Percentiles rank a stretch among this genome's conserved stretches.
Conservation (phyloP, 2,888 invertebrate species). For the Alsophila aescularia region DNA sequence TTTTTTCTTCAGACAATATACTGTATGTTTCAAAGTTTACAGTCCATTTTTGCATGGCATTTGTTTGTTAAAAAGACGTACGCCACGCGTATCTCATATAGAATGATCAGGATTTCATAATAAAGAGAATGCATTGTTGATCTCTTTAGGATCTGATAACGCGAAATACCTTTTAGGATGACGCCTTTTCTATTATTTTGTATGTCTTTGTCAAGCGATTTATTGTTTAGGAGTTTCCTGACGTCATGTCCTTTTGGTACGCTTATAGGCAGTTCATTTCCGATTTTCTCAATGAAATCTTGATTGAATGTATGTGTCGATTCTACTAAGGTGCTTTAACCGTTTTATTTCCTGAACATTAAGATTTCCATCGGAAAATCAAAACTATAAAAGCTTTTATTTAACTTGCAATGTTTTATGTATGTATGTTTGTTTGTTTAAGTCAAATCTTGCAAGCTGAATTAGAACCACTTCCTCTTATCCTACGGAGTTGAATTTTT, state of each 20-base stretch:
- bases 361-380: no score
- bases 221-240: slow-evolving; percentile 24
- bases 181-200: slow-evolving; percentile 42
- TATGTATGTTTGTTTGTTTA: no score
- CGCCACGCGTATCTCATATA: slow-evolving; percentile 23
- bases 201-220: slow-evolving; percentile 34
- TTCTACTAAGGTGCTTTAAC: no score
- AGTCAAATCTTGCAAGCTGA: no score
- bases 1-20: neutral
- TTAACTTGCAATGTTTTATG: no score
- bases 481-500: no score
- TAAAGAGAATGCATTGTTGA: slow-evolving; percentile 40
- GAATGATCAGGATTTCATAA: slow-evolving; percentile 36
- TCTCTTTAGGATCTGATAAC: slow-evolving; percentile 47
- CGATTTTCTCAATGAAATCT: slow-evolving; percentile 3
- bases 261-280: slow-evolving; percentile 3
- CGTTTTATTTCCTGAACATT: no score
- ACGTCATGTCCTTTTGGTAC: slow-evolving; percentile 6
- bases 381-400: no score
- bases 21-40: neutral
- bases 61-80: neutral
- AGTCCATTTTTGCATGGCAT: slow-evolving; percentile 1
- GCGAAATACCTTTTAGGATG: slow-evolving; percentile 68
- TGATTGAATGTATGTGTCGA: neutral
- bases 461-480: no score